Percentiles rank a stretch among this genome's conserved stretches.
Conservation (phyloP, 2,797 vertebrate genomes). For the Pseudotriccus pelzelni region DNA sequence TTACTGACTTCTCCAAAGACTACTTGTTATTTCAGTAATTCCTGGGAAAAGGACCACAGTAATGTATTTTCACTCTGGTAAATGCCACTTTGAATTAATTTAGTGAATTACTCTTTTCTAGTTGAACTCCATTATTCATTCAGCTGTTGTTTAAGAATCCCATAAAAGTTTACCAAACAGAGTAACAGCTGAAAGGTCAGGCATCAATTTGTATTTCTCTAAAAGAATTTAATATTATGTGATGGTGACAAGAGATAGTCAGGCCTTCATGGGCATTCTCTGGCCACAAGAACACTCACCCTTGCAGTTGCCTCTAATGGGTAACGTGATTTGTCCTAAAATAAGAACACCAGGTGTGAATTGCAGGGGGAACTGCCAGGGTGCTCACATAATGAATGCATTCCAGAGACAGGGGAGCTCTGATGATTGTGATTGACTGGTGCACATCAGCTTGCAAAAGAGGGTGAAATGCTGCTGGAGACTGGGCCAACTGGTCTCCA, state of each 20-base stretch:
- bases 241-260: neutral
- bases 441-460: neutral
- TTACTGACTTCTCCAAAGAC: neutral
- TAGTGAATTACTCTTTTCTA: neutral
- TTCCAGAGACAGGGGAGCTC: neutral
- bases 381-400: neutral
- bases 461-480: neutral
- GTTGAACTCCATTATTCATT: neutral
- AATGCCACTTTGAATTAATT: neutral
- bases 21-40: neutral
- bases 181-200: neutral
- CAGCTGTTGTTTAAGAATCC: neutral
- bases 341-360: neutral
- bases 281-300: neutral
- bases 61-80: neutral
- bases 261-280: neutral
- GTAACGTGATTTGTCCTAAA: neutral
- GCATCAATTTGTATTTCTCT: neutral
- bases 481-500: accelerated
- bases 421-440: neutral
- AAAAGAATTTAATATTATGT: neutral
- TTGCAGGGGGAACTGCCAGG: neutral
- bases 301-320: neutral
- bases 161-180: neutral
- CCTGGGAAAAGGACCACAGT: neutral